Evolutionary conservation across 2,888 invertebrate species (phyloP).

Genomic region (Folsomia manolachei): DNA sequence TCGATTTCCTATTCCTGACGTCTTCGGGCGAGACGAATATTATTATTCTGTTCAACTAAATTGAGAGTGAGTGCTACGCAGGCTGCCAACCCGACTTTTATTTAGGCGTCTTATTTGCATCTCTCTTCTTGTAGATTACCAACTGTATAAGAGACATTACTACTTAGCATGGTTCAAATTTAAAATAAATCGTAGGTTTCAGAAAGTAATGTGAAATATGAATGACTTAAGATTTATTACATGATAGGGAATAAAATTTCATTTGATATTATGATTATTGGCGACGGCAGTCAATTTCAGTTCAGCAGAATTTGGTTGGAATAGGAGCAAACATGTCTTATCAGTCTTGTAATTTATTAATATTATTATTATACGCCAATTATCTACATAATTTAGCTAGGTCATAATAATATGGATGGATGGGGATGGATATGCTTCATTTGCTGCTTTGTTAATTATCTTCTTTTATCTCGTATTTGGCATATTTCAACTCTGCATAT

Average conservation of each 20-base stretch:
- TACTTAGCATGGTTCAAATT: neutral
- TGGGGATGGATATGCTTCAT: neutral
- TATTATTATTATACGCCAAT: neutral
- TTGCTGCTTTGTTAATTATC: conserved; percentile 6
- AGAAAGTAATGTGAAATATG: neutral
- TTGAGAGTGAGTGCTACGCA: neutral
- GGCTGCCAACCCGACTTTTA: neutral
- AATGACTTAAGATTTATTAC: neutral
- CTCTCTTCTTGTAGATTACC: neutral
- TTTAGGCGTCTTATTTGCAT: neutral
- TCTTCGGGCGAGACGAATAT: neutral
- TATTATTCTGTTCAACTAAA: neutral
- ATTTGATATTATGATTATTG: neutral
- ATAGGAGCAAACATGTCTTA: neutral
- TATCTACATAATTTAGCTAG: neutral
- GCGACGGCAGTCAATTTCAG: neutral
- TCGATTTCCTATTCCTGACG: neutral
- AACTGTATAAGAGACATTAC: neutral
- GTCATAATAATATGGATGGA: neutral
- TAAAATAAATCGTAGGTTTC: neutral
- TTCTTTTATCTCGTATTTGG: neutral
- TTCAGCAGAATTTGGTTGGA: too few species aligned
- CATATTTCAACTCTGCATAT: neutral
- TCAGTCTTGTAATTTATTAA: neutral
- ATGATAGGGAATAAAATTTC: neutral